phyloP scores from a whole-genome alignment of 2,113 vertebrate genomes.

The Phylloscopus trochilus region DNA sequence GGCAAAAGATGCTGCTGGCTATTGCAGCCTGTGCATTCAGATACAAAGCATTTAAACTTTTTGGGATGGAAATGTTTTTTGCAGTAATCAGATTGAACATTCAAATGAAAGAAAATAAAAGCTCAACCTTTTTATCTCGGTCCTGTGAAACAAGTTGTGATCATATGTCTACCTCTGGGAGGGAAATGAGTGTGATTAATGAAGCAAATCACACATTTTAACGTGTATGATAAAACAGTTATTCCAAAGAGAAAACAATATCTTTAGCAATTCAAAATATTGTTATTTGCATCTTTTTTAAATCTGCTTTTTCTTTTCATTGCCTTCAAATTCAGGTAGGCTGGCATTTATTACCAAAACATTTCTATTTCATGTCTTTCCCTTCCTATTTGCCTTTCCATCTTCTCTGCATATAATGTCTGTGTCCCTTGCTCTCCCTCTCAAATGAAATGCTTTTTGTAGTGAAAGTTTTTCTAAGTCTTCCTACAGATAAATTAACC shows the following conservation, averaged over 20 bases:
- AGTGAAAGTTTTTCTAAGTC: background rate
- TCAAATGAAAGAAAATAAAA: constrained; percentile 43
- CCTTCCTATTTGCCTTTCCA: constrained; percentile 30
- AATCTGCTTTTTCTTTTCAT: constrained; percentile 45
- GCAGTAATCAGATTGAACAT: constrained; percentile 20
- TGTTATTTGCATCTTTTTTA: constrained; percentile 37
- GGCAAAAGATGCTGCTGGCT: constrained; percentile 6
- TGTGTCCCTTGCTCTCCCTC: background rate
- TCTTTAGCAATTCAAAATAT: constrained; percentile 56
- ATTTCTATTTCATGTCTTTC: background rate
- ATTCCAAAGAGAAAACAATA: constrained; percentile 62
- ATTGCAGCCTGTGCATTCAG: background rate
- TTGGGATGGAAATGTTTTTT: constrained; percentile 25
- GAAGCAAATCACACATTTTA: constrained; percentile 70
- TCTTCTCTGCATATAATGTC: background rate
- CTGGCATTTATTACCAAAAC: constrained; percentile 12
- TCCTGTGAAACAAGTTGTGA: constrained; percentile 46
- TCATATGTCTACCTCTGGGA: constrained; percentile 33
- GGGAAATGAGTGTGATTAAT: constrained; percentile 72
- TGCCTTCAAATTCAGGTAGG: background rate
- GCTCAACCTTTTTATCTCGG: constrained; percentile 22
- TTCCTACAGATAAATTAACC: background rate
- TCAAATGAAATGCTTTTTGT: background rate
- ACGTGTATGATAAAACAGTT: constrained; percentile 56
- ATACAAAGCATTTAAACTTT: constrained; percentile 27